Base-by-base conservation (phyloP, 2,113 vertebrate species). In the Alces alces region DNA sequence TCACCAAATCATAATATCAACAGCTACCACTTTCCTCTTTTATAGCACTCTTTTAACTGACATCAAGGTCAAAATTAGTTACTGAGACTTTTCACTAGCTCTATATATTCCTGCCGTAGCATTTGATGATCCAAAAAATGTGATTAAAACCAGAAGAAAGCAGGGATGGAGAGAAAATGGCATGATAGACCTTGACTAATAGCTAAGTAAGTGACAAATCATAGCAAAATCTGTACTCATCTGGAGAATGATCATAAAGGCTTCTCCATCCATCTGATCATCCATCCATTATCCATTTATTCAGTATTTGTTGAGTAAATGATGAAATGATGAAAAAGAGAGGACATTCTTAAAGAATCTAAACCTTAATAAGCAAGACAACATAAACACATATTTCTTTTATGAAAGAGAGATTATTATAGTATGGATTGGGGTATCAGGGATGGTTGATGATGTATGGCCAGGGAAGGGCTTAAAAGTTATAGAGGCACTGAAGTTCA, bases 81-180 rank as follows among this genome's bases (percentile, higher is more conserved):
- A 84, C 14, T 95, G 64, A 64, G 33, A 80, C 2, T 47, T 96
- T 90, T 95, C 47, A 47, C n/a, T 92, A 45, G n/a, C 30, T 86
- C 86, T 7, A 61, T 16, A 55, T 82, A 3, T 94, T 92, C 45
- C 7, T 94, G 45, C 27, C 43, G 2, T 79, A 66, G 36, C 21
- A 66, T 95, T 83, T 78, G 39, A 50, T 90, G 61, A 60, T 78
- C 17, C 19, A 87, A 47, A 13, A 96, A 86, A 50, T 86, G 8
- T 50, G 58, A 86, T 58, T 78, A 96, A 96, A 96, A 83, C 36
- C 33, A 96, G 28, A 86, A 73, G 54, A 83, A 93, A 70, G 23
- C 57, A 92, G 3, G n/a, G 17, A 79, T 57, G 16, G 73, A 84
- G 19, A 93, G 28, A 88, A 93, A 70, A 66, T 30, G 45, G 21